A percentile compares a stretch with the other conserved stretches of the same genome.
phyloP scores from a whole-genome alignment of 2,888 invertebrate species.

The Graphium colonna region DNA sequence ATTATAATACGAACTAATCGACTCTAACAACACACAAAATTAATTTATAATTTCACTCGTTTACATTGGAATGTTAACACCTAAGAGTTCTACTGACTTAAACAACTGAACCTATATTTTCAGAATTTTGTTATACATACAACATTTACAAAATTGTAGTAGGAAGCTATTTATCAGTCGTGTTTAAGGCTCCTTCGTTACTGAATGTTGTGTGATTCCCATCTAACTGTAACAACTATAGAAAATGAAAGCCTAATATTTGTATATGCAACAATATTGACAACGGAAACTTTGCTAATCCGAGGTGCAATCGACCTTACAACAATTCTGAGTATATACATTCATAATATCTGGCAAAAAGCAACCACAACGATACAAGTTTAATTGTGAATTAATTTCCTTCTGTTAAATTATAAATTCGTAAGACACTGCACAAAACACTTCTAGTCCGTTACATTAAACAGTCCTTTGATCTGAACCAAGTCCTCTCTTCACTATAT shows the following conservation, averaged over 20 bases:
- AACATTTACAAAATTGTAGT: neutral
- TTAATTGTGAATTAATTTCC: too few species aligned
- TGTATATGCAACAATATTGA: too few species aligned
- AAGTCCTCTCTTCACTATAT: neutral
- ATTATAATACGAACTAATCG: neutral
- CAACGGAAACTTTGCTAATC: too few species aligned
- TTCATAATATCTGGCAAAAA: too few species aligned
- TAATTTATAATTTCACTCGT: constrained; percentile 10
- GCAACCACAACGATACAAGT: too few species aligned
- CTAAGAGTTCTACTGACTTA: neutral
- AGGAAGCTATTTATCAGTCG: neutral
- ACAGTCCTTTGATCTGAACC: neutral
- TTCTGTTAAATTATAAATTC: too few species aligned
- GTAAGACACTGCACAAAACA: too few species aligned
- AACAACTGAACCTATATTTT: neutral
- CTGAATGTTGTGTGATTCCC: neutral
- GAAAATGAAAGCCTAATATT: too few species aligned
- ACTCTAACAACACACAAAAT: neutral
- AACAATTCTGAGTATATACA: neutral
- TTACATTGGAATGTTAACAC: constrained; percentile 4
- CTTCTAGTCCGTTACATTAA: neutral
- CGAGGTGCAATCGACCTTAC: neutral
- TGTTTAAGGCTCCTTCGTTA: neutral
- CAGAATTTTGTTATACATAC: neutral
- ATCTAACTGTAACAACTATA: too few species aligned